Percentiles rank a stretch among this genome's conserved stretches.
Evolutionary conservation across 2,113 vertebrate genomes (phyloP).

Genomic region (Riparia riparia): DNA sequence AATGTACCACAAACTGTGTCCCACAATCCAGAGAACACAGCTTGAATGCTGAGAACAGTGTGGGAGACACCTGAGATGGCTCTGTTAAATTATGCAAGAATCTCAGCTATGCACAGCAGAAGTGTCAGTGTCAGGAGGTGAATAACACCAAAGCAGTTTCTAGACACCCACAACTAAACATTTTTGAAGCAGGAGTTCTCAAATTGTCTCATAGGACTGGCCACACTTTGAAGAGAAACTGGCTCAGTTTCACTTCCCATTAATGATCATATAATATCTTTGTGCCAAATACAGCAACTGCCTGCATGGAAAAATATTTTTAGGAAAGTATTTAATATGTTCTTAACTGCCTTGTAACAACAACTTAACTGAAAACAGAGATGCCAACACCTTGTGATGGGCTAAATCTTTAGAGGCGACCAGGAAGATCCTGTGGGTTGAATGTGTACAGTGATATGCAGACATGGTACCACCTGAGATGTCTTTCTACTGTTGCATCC

Average conservation of each 20-base stretch:
- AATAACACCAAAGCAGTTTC: conserved; percentile 21
- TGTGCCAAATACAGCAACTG: conserved; percentile 18
- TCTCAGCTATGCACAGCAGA: conserved; percentile 46
- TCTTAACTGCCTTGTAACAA: conserved; percentile 33
- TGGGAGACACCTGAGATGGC: conserved; percentile 63
- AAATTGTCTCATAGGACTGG: not conserved
- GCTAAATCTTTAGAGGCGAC: not conserved
- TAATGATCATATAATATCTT: not conserved
- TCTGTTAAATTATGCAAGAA: conserved; percentile 72
- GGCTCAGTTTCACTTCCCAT: not conserved
- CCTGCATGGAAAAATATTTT: conserved; percentile 14
- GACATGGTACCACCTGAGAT: not conserved
- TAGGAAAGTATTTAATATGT: conserved; percentile 10
- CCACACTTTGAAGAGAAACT: not conserved
- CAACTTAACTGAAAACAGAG: not conserved
- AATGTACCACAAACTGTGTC: not conserved
- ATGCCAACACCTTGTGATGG: not conserved
- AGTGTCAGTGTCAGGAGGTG: conserved; percentile 46
- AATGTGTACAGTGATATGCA: not conserved
- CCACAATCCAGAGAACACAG: not conserved
- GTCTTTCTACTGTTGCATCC: not conserved
- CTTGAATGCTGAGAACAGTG: not conserved
- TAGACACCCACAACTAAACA: not conserved
- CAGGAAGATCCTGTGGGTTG: not conserved
- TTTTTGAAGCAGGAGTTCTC: not conserved